Evolutionary conservation across 92 coral and sea anemone genomes (phyloP), one percentile per base, ranked within the genome.

Genomic region (Heteractis magnifica): DNA sequence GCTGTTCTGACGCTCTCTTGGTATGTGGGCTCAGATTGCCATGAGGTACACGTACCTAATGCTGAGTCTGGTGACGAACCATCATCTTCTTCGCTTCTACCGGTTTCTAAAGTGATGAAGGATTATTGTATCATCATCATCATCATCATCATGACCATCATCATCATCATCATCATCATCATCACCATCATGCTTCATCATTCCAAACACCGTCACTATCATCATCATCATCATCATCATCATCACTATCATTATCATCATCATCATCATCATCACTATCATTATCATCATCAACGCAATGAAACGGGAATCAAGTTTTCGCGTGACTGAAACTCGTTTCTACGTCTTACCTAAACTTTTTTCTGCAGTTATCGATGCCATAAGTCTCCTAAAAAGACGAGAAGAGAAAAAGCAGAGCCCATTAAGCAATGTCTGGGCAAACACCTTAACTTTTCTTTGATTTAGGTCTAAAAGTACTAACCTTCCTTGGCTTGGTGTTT

Each of bases 41-140:
- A 89, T 87, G 98, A 91, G 80, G 97, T 89, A 79, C 93, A 93
- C 98, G 95, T 93, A 93, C 98, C 98, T 93, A 93, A 91, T 75
- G 98, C 98, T 81, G 98, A 93, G 98, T 93, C 98, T 87, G 98
- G 98, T 90, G 98, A 93, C 62, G 98, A 93, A 77, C 95, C 98
- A 75, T 93, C 98, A 84, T 93, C 98, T 79, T 93, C 98, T 85
- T 93, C 98, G 76, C 91, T 85, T 78, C 92, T 88, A 76, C 90
- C 89, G 49, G 82, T 56, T 73, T 64, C 78, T 79, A 11, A 77
- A 41, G 49, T 77, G 10, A 59, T 8, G 49, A 81, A 81, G 10
- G 48, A 49, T 59, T 74, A 65, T 65, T 23, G 0, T 51, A 62
- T 62, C 70, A 12, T 62, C 70, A 16, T 62, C 70, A 16, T 62